These are phyloP conservation scores for Tinamus major DNA, from an alignment of 2,797 vertebrate species.

Conservation along the genomic window DNA sequence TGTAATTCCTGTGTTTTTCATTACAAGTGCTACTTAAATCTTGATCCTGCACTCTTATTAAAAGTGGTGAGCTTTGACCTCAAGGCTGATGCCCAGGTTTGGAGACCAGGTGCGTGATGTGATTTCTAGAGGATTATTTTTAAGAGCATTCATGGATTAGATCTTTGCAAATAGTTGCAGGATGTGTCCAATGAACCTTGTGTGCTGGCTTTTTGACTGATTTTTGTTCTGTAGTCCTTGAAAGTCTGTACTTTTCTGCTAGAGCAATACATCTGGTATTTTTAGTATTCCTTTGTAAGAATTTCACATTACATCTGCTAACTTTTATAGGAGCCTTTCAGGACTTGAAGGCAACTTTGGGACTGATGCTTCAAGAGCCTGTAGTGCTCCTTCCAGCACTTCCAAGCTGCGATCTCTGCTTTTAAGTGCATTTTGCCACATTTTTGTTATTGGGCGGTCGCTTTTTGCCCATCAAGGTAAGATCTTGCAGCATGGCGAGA, in stretches of 20 bases:
- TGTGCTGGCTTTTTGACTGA: constrained; percentile 11
- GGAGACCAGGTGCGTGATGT: constrained; percentile 61
- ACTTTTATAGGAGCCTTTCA: background rate
- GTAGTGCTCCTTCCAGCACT: background rate
- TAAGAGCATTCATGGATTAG: constrained; percentile 48
- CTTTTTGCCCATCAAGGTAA: background rate
- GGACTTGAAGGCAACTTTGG: background rate
- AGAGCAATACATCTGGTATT: constrained; percentile 3
- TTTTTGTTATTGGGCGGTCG: background rate
- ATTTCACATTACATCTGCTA: background rate
- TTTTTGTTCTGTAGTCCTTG: constrained; percentile 10
- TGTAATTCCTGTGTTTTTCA: constrained; percentile 59
- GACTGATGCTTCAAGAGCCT: background rate
- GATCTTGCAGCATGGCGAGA: too few relatives aligned
- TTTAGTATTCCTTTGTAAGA: constrained; percentile 39
- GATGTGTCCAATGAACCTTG: constrained; percentile 26
- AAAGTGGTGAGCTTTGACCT: constrained; percentile 69
- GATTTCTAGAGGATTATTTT: constrained; percentile 70
- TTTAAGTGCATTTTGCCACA: background rate
- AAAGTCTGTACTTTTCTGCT: background rate
- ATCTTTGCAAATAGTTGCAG: constrained; percentile 20
- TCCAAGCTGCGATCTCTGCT: background rate
- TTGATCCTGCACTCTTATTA: constrained; percentile 64
- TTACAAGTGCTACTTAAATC: constrained; percentile 47
- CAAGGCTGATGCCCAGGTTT: constrained; percentile 59